Percentiles rank a stretch among this genome's conserved stretches.
These are phyloP conservation scores for Nyctibius grandis DNA, from an alignment of 2,797 vertebrate genomes.

Conservation along the genomic window DNA sequence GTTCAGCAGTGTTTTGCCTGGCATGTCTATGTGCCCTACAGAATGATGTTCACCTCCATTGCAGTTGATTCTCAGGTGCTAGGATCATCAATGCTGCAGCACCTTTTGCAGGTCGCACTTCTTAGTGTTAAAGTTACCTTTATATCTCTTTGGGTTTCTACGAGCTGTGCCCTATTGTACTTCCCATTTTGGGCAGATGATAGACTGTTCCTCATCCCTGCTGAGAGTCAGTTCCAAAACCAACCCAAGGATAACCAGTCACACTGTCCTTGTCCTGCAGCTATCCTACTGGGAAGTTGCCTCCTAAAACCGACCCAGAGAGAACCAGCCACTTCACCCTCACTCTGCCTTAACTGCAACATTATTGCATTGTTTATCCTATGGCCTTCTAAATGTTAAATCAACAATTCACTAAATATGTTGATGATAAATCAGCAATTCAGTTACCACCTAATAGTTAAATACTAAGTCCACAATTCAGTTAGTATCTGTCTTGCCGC, in stretches of 20 bases:
- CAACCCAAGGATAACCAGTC: background rate
- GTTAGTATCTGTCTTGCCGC: background rate
- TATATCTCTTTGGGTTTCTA: background rate
- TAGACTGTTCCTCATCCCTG: background rate
- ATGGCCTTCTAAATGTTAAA: background rate
- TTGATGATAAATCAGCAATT: background rate
- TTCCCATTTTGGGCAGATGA: background rate
- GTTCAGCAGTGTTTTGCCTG: background rate
- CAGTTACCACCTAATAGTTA: background rate
- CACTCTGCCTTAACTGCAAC: background rate
- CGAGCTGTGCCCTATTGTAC: background rate
- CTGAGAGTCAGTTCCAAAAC: background rate
- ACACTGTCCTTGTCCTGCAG: background rate
- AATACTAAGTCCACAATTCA: background rate
- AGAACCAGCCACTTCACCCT: background rate
- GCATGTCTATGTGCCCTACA: background rate
- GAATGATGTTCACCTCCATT: background rate
- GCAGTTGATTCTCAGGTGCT: background rate
- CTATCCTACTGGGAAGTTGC: background rate
- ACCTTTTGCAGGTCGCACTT: background rate
- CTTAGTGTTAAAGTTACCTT: background rate
- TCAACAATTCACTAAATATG: background rate
- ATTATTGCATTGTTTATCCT: background rate
- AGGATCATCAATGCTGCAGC: background rate
- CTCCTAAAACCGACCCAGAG: background rate